Evolutionary conservation across 2,113 vertebrate genomes (phyloP).

Genomic region (Indri indri): DNA sequence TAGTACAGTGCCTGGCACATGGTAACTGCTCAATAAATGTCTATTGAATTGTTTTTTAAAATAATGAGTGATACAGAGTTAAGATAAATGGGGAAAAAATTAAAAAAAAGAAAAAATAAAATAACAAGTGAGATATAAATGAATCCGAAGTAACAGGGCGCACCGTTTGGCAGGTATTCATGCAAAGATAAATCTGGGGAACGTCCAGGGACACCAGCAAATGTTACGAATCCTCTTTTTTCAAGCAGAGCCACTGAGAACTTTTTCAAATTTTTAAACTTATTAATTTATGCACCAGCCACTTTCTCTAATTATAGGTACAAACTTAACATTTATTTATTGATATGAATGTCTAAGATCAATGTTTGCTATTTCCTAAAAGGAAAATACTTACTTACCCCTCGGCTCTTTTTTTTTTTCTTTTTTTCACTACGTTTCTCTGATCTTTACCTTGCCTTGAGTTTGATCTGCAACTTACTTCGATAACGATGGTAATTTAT

Average conservation of each 20-base stretch:
- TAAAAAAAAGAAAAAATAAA: not conserved
- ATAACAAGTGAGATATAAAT: not conserved
- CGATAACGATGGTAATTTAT: not conserved
- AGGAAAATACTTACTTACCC: not conserved
- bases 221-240: not conserved
- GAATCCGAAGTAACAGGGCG: not conserved
- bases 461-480: not conserved
- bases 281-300: not conserved
- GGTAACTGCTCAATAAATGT: not conserved
- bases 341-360: not conserved
- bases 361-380: not conserved
- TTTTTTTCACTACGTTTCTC: not conserved
- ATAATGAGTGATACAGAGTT: not conserved
- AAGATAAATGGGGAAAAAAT: too few species aligned
- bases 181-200: not conserved
- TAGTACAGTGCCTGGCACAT: not conserved
- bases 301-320: not conserved
- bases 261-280: not conserved
- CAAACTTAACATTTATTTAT: not conserved
- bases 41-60: not conserved
- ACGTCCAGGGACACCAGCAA: not conserved
- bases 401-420: not conserved
- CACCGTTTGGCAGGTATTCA: not conserved
- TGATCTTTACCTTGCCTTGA: not conserved
- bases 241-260: not conserved